phyloP scores from a whole-genome alignment of 2,888 invertebrate genomes.

The Entomobrya multifasciata region DNA sequence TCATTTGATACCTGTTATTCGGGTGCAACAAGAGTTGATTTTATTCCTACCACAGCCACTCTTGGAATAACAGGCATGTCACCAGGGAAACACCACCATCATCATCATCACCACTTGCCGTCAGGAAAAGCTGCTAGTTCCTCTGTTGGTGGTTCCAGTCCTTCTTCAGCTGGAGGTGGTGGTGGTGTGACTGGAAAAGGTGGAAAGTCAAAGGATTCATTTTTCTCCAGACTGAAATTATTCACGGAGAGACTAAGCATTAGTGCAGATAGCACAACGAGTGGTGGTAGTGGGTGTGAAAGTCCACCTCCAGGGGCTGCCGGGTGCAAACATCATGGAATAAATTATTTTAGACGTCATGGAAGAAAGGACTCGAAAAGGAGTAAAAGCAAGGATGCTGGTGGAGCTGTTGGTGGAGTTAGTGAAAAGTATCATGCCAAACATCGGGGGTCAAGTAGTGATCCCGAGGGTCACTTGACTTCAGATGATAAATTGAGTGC shows the following conservation, averaged over 20 bases:
- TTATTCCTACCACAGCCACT: constrained; percentile 41
- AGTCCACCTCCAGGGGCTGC: constrained; percentile 67
- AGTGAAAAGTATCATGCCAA: constrained; percentile 55
- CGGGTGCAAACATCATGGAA: constrained; percentile 67
- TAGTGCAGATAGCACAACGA: constrained; percentile 64
- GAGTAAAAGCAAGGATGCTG: constrained; percentile 35
- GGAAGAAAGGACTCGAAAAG: constrained; percentile 62
- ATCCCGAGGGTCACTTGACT: constrained; percentile 72
- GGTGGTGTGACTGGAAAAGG: no score
- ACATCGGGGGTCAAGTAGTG: constrained; percentile 74
- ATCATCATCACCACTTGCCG: constrained; percentile 4
- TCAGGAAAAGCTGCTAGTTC: constrained; percentile 35
- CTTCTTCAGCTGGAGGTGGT: constrained; percentile 72
- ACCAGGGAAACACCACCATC: constrained; percentile 41
- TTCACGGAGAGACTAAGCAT: constrained; percentile 82
- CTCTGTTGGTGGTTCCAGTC: constrained; percentile 51
- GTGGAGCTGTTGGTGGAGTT: background rate
- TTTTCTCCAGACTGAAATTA: constrained; percentile 83
- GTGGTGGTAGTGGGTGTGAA: constrained; percentile 68
- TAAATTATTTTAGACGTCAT: constrained; percentile 76
- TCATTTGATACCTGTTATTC: constrained; percentile 69
- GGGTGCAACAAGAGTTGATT: constrained; percentile 73
- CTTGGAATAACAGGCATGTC: constrained; percentile 4
- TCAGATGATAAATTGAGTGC: constrained; percentile 29
- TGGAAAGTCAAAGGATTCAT: constrained; percentile 81